phyloP scores from a whole-genome alignment of 2,888 invertebrate genomes.

The Drosophila mimica region DNA sequence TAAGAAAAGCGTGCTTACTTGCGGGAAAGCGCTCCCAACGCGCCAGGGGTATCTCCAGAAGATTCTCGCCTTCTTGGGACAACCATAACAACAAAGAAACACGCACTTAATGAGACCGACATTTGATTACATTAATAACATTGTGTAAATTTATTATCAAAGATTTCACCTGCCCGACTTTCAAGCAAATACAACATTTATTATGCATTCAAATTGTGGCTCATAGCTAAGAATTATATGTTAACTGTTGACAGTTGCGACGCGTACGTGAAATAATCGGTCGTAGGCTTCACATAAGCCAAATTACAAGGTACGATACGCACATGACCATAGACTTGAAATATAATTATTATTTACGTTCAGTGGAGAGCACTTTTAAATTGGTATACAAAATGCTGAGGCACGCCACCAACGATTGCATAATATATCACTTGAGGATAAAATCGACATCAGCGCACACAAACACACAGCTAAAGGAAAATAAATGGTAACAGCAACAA shows the following conservation, averaged over 20 bases:
- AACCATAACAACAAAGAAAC: too few species aligned
- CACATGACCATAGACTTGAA: not conserved
- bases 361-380: conserved; percentile 14
- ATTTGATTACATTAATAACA: not conserved
- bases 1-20: too few species aligned
- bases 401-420: conserved; percentile 33
- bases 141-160: not conserved
- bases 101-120: too few species aligned
- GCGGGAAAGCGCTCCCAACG: too few species aligned
- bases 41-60: too few species aligned
- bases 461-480: not conserved
- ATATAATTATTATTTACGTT: conserved; percentile 53
- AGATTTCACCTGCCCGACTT: not conserved
- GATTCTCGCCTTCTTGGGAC: too few species aligned
- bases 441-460: conserved; percentile 50
- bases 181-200: not conserved
- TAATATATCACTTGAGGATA: conserved; percentile 72
- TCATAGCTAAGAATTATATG: not conserved
- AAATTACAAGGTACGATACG: conserved; percentile 24
- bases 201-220: not conserved
- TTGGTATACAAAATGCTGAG: conserved; percentile 17
- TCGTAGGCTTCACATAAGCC: conserved; percentile 3
- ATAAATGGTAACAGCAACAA: conserved; percentile 9
- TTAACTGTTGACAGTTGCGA: not conserved
- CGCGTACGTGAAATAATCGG: conserved; percentile 18